Evolutionary conservation across 2,888 invertebrate genomes (phyloP).

Genomic region (Erannis defoliaria): DNA sequence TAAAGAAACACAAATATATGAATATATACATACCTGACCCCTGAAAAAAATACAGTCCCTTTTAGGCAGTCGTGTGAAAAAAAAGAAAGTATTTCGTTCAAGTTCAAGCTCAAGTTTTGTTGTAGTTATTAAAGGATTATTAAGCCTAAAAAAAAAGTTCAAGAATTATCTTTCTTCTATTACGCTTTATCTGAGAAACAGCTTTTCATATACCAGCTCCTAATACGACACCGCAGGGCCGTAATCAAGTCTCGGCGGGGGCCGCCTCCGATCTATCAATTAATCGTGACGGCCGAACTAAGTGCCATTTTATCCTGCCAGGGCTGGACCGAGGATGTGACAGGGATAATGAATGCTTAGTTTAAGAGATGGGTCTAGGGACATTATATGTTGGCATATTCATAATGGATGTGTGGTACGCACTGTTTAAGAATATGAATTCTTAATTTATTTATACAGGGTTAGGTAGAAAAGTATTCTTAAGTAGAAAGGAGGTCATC

Average conservation of each 20-base stretch:
- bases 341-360: conserved; percentile 44
- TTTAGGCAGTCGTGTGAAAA: too few relatives aligned
- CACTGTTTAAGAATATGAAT: background rate
- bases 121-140: too few relatives aligned
- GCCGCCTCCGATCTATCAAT: conserved; percentile 45
- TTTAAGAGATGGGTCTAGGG: conserved; percentile 35
- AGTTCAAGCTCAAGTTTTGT: too few relatives aligned
- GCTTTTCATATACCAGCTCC: conserved; percentile 1
- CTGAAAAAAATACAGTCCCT: too few relatives aligned
- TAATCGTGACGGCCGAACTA: conserved; percentile 43
- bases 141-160: too few relatives aligned
- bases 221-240: conserved; percentile 20
- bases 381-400: conserved; percentile 12
- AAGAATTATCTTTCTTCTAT: too few relatives aligned
- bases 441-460: background rate
- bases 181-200: background rate
- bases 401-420: conserved; percentile 14
- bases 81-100: too few relatives aligned
- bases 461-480: background rate
- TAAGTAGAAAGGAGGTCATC: too few relatives aligned
- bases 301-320: conserved; percentile 42
- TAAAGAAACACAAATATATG: too few relatives aligned
- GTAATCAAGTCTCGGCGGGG: conserved; percentile 32
- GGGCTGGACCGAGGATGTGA: conserved; percentile 35
- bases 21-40: too few relatives aligned